A percentile compares a stretch with the other conserved stretches of the same genome.
These are phyloP conservation scores for Ciconia nigra DNA, from an alignment of 2,797 vertebrate species.

Conservation along the genomic window DNA sequence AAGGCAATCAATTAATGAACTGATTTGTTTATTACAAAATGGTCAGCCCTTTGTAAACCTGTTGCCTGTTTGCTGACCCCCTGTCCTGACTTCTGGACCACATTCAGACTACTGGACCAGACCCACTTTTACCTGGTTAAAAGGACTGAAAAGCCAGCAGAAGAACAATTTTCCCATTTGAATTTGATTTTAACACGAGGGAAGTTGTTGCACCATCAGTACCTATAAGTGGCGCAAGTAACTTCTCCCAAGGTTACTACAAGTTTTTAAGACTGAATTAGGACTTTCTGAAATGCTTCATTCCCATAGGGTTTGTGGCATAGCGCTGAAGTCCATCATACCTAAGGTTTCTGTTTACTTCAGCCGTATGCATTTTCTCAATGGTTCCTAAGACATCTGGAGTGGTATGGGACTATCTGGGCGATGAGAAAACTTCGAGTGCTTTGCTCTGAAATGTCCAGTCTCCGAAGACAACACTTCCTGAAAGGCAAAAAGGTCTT, in stretches of 20 bases:
- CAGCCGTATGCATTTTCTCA: not conserved
- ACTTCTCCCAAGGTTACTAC: not conserved
- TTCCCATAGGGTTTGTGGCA: not conserved
- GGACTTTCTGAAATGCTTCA: not conserved
- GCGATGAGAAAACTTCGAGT: not conserved
- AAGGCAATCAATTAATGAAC: not conserved
- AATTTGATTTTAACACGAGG: not conserved
- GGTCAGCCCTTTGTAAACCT: not conserved
- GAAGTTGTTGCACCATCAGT: not conserved
- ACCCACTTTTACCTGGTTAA: not conserved
- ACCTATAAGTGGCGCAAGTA: not conserved
- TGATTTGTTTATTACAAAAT: not conserved
- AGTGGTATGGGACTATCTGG: not conserved
- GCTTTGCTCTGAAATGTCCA: not conserved
- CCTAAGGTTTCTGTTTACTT: not conserved
- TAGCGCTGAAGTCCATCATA: not conserved
- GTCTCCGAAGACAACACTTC: not conserved
- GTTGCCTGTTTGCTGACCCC: not conserved
- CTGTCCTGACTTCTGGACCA: not conserved
- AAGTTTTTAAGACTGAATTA: not conserved
- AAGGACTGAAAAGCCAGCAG: not conserved
- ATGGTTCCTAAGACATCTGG: not conserved
- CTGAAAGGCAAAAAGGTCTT: not conserved
- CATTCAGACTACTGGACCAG: not conserved
- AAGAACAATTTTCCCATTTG: not conserved